phyloP scores from a whole-genome alignment of 2,797 vertebrate genomes.

The Cyclopterus lumpus region DNA sequence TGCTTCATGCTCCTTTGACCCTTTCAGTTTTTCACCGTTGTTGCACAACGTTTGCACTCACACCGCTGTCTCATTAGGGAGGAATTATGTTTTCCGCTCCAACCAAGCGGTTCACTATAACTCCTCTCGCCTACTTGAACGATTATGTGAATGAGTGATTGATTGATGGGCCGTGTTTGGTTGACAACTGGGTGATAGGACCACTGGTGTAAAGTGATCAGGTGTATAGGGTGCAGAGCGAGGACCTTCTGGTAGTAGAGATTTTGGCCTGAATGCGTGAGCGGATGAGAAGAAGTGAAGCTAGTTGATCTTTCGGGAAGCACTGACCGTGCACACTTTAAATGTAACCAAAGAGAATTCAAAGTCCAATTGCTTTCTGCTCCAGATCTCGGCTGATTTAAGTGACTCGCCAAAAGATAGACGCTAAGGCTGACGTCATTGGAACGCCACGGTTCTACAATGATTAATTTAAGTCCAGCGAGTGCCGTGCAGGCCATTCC shows the following conservation, averaged over 20 bases:
- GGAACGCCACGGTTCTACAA: slow-evolving; percentile 36
- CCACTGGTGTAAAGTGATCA: not conserved
- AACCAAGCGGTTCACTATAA: slow-evolving; percentile 54
- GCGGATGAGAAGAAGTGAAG: slow-evolving; percentile 25
- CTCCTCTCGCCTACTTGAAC: slow-evolving; percentile 11
- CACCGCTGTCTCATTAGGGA: slow-evolving; percentile 48
- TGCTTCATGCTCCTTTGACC: slow-evolving; percentile 68
- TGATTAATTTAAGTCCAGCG: slow-evolving; percentile 52
- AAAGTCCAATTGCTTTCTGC: slow-evolving; percentile 86
- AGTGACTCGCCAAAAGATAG: slow-evolving; percentile 64
- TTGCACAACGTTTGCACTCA: slow-evolving; percentile 46
- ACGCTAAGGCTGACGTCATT: slow-evolving; percentile 32
- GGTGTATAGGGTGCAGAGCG: slow-evolving; percentile 1
- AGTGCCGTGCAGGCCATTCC: not conserved
- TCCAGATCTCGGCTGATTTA: slow-evolving; percentile 87
- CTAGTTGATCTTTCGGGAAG: slow-evolving; percentile 69
- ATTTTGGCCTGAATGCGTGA: slow-evolving; percentile 58
- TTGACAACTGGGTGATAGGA: slow-evolving; percentile 18
- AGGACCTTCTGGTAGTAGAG: slow-evolving; percentile 25
- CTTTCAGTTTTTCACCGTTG: slow-evolving; percentile 47
- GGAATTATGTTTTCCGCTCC: slow-evolving; percentile 50
- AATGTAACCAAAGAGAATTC: slow-evolving; percentile 87
- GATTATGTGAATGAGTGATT: slow-evolving; percentile 11
- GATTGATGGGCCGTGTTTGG: slow-evolving; percentile 28
- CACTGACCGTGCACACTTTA: slow-evolving; percentile 85